These are phyloP conservation scores for Epirrhoe tristata DNA, from an alignment of 2,888 invertebrate species.

Conservation along the genomic window DNA sequence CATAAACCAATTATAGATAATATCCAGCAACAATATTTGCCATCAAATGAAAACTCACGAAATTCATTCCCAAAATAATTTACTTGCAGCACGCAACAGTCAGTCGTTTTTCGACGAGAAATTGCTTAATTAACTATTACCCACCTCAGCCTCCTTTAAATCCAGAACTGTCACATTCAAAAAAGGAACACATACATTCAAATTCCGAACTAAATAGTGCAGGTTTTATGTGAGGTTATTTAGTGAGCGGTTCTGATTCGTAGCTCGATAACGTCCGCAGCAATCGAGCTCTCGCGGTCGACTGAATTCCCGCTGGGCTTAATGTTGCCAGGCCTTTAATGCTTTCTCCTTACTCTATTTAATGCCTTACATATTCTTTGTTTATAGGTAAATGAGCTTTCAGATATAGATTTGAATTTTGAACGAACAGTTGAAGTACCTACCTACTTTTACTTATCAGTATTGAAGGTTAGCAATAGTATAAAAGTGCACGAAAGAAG, in stretches of 20 bases:
- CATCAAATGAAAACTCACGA: slow-evolving; percentile 30
- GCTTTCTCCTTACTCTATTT: slow-evolving; percentile 41
- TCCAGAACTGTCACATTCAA: slow-evolving; percentile 27
- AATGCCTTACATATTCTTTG: slow-evolving; percentile 19
- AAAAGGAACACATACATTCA: slow-evolving; percentile 34
- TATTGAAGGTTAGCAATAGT: no score
- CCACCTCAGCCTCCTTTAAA: slow-evolving; percentile 39
- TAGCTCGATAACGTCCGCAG: slow-evolving; percentile 37
- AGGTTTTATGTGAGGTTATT: slow-evolving; percentile 51
- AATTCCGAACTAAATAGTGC: slow-evolving; percentile 36
- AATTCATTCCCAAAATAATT: slow-evolving; percentile 22
- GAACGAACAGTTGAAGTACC: not conserved
- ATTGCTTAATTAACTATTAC: slow-evolving; percentile 40
- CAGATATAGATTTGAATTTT: slow-evolving; percentile 23
- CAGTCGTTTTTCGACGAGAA: slow-evolving; percentile 36
- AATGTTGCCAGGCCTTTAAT: slow-evolving; percentile 61
- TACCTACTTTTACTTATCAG: slow-evolving; percentile 1
- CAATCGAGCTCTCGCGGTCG: slow-evolving; percentile 66
- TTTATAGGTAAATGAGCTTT: slow-evolving; percentile 11
- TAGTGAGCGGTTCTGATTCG: slow-evolving; percentile 47
- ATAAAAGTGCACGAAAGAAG: no score
- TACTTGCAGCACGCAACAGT: slow-evolving; percentile 30
- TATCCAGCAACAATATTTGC: slow-evolving; percentile 4
- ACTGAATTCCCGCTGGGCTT: slow-evolving; percentile 72
- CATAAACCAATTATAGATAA: not conserved